Percentiles rank a stretch among this genome's conserved stretches.
Evolutionary conservation across 1,140 invertebrate species (phyloP).

Genomic region (Aphis gossypii): DNA sequence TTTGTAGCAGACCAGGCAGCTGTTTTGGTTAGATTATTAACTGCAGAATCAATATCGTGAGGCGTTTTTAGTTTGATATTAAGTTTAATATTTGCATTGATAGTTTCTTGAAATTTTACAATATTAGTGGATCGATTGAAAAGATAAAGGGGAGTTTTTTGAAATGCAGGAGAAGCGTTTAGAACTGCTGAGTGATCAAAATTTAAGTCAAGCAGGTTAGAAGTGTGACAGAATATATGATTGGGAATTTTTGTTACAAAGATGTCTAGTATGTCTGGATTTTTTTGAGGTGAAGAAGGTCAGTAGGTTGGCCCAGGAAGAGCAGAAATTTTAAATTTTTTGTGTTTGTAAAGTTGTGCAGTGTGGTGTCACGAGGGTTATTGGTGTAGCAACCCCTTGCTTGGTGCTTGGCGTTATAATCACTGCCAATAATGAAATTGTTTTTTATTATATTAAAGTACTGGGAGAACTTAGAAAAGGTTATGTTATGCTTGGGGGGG

Average conservation of each 20-base stretch:
- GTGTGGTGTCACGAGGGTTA: slow-evolving; percentile 62
- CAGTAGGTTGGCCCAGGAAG: not conserved
- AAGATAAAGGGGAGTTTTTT: not conserved
- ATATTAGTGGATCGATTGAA: not conserved
- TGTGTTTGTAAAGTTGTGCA: slow-evolving; percentile 60
- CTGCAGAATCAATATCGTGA: not conserved
- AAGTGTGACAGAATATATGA: not conserved
- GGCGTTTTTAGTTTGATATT: not conserved
- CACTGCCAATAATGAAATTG: not conserved
- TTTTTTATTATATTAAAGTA: not conserved
- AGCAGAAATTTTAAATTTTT: slow-evolving; percentile 54
- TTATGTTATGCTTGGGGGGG: not conserved
- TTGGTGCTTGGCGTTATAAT: not conserved
- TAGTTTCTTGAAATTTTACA: not conserved
- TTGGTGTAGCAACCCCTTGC: slow-evolving; percentile 61
- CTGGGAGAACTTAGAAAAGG: not conserved
- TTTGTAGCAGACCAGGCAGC: slow-evolving; percentile 6
- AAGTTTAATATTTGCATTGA: not conserved
- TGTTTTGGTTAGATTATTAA: not conserved
- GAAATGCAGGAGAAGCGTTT: not conserved
- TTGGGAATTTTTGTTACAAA: not conserved
- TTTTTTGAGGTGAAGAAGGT: slow-evolving; percentile 17
- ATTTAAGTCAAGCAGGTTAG: not conserved
- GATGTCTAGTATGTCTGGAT: not conserved
- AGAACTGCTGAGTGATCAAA: not conserved